phyloP scores from a whole-genome alignment of 2,113 vertebrate species.

The Rattus norvegicus region DNA sequence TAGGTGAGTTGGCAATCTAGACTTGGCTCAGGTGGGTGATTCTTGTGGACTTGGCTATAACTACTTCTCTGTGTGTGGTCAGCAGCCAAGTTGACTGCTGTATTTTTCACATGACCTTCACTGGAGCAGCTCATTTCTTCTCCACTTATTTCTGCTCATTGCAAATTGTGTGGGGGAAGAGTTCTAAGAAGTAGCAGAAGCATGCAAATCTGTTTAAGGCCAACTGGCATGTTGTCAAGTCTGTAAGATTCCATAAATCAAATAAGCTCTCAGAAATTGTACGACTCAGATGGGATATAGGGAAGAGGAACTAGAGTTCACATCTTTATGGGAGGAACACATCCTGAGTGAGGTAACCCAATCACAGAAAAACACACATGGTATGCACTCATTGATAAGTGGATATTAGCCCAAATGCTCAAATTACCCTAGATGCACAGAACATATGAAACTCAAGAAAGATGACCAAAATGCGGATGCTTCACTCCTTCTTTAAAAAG shows the following conservation, averaged over 20 bases:
- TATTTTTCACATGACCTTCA: conserved; percentile 25
- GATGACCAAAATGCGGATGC: too few species aligned
- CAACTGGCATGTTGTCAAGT: not conserved
- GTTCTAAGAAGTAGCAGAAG: not conserved
- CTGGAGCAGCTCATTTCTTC: not conserved
- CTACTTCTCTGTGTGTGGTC: not conserved
- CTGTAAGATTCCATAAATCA: not conserved
- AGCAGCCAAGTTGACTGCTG: not conserved
- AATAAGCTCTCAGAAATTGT: not conserved
- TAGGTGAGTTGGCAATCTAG: not conserved
- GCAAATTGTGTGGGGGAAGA: not conserved
- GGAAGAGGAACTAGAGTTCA: not conserved
- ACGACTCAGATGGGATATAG: not conserved
- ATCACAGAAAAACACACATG: too few species aligned
- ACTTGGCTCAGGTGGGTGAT: not conserved
- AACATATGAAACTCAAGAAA: too few species aligned
- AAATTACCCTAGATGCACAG: too few species aligned
- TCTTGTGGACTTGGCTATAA: not conserved
- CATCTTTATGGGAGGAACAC: not conserved
- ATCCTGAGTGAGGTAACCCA: too few species aligned
- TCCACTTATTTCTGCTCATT: not conserved
- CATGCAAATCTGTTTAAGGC: not conserved
- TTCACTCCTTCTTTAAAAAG: too few species aligned
- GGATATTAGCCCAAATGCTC: too few species aligned
- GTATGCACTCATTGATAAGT: too few species aligned